Percentiles rank a stretch among this genome's conserved stretches.
phyloP scores from a whole-genome alignment of 2,113 vertebrate species.

The Sander vitreus region DNA sequence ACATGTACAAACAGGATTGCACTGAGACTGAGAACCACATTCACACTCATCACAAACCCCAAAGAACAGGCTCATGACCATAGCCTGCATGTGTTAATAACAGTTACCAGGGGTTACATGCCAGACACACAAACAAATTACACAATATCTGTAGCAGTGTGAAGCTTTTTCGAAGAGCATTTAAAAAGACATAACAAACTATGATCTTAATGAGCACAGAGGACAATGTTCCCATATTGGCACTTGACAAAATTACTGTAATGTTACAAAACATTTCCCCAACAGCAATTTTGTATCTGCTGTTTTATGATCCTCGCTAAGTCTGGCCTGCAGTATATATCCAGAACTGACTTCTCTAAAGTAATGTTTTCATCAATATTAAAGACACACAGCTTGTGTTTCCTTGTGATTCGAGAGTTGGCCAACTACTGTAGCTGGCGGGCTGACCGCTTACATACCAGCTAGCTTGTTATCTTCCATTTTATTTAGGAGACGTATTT shows the following conservation, averaged over 20 bases:
- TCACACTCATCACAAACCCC: slow-evolving; percentile 4
- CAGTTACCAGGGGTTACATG: neutral
- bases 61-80: neutral
- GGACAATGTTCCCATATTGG: slow-evolving; percentile 26
- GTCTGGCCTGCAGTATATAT: neutral
- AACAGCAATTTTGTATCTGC: slow-evolving; percentile 12
- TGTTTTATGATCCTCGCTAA: neutral
- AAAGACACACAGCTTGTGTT: neutral
- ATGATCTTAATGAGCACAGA: slow-evolving; percentile 32
- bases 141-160: neutral
- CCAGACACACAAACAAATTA: neutral
- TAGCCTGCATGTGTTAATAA: neutral
- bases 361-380: no score
- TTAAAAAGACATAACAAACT: slow-evolving; percentile 31
- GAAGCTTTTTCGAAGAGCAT: slow-evolving; percentile 9
- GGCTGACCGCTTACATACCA: neutral
- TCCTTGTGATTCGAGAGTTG: neutral
- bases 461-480: neutral
- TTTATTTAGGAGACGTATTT: neutral
- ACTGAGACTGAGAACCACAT: neutral
- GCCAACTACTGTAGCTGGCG: neutral
- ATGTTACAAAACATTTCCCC: slow-evolving; percentile 10
- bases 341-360: neutral
- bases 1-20: neutral
- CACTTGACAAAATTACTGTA: slow-evolving; percentile 25